These are phyloP conservation scores for Eupeodes luniger DNA, from an alignment of 2,888 invertebrate genomes.

Conservation along the genomic window DNA sequence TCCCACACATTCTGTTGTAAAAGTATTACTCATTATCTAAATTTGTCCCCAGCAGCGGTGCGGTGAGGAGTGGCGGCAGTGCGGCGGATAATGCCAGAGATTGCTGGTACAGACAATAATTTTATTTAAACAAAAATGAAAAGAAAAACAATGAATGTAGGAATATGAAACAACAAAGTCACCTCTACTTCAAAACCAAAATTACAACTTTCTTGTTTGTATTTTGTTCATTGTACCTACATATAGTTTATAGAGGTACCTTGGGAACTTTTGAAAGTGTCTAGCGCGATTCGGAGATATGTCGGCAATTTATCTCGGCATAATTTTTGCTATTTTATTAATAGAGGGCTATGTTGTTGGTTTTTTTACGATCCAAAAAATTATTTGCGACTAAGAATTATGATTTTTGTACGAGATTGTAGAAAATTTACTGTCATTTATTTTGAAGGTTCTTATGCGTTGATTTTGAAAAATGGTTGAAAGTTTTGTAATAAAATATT, in stretches of 20 bases:
- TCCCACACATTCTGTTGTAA: conserved; percentile 66
- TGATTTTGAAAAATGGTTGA: conserved; percentile 12
- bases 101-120: conserved; percentile 31
- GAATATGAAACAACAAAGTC: conserved; percentile 29
- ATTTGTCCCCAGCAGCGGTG: conserved; percentile 30
- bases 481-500: neutral
- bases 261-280: conserved; percentile 37
- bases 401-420: conserved; percentile 5
- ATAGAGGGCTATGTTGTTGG: neutral
- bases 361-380: neutral
- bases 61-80: neutral
- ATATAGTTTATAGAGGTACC: neutral
- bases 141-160: neutral
- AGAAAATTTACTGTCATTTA: neutral
- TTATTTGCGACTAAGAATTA: conserved; percentile 20
- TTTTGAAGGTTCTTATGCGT: neutral
- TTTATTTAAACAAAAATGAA: neutral
- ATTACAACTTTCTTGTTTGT: conserved; percentile 15
- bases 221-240: neutral
- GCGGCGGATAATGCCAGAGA: conserved; percentile 23
- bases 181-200: conserved; percentile 12
- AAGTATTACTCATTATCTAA: conserved; percentile 73
- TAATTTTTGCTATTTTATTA: conserved; percentile 4
- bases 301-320: conserved; percentile 16
- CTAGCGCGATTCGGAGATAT: conserved; percentile 8